phyloP scores from a whole-genome alignment of 1,140 invertebrate genomes.

The Ips nitidus region DNA sequence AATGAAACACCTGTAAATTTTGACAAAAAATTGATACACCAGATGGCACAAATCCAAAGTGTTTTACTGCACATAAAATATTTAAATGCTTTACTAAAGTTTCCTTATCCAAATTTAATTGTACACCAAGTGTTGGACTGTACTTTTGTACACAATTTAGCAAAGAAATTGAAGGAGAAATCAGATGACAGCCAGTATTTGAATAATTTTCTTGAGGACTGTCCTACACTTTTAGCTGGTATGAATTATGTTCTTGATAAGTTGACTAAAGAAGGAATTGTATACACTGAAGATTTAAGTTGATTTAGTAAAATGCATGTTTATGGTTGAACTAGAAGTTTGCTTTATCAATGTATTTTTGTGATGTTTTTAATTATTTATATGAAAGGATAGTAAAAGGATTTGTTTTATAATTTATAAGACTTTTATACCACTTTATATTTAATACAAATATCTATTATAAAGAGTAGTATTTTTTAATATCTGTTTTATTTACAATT shows the following conservation, averaged over 20 bases:
- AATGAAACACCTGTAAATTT: constrained; percentile 62
- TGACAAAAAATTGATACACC: constrained; percentile 62
- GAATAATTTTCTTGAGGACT: constrained; percentile 27
- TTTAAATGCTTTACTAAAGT: constrained; percentile 65
- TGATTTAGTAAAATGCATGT: no score
- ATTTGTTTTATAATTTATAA: no score
- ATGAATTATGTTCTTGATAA: constrained; percentile 23
- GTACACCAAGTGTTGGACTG: constrained; percentile 67
- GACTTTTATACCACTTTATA: no score
- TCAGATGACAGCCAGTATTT: constrained; percentile 23
- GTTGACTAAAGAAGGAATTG: constrained; percentile 2
- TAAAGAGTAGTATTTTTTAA: no score
- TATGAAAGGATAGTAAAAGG: no score
- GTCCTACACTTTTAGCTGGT: constrained; percentile 19
- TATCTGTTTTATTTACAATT: constrained; percentile 25
- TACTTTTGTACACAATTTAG: constrained; percentile 72
- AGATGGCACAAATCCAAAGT: constrained; percentile 72
- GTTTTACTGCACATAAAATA: constrained; percentile 63
- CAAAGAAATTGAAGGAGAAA: constrained; percentile 39
- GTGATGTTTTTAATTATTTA: no score
- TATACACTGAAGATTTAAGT: neutral
- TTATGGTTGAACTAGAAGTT: no score
- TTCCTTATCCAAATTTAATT: constrained; percentile 57
- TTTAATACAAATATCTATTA: no score
- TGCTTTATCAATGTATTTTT: no score